These are phyloP conservation scores for Hapalemur alaotrensis DNA, from an alignment of 2,797 vertebrate genomes.

Conservation along the genomic window DNA sequence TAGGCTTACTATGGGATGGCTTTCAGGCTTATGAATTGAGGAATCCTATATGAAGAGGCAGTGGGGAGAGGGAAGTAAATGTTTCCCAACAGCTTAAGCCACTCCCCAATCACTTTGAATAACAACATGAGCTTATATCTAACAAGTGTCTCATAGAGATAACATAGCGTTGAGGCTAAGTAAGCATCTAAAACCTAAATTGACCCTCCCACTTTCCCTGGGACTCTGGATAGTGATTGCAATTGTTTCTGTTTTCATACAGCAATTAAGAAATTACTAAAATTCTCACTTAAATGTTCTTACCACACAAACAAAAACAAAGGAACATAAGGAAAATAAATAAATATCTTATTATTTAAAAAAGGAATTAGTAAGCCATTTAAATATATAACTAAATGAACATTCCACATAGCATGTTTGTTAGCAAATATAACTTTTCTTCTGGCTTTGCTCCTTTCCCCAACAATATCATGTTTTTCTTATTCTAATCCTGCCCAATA, in stretches of 20 bases:
- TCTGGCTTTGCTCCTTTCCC: neutral
- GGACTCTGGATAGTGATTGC: neutral
- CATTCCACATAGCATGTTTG: neutral
- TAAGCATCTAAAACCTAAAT: neutral
- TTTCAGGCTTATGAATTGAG: neutral
- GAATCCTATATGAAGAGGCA: neutral
- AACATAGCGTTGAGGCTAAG: neutral
- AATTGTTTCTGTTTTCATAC: neutral
- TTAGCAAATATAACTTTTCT: neutral
- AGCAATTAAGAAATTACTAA: neutral
- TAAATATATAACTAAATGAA: neutral
- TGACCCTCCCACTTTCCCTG: neutral
- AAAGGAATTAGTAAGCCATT: neutral
- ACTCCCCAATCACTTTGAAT: neutral
- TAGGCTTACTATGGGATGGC: neutral
- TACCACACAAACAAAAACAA: neutral
- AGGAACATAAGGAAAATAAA: neutral
- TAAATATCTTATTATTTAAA: neutral
- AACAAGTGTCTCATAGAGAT: neutral
- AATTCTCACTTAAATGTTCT: neutral
- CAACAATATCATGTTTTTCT: neutral
- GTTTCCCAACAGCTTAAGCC: neutral
- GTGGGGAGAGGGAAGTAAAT: neutral
- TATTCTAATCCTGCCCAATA: neutral
- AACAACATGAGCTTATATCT: neutral